Percentiles rank a stretch among this genome's conserved stretches.
Evolutionary conservation across 1,140 invertebrate genomes (phyloP).

Genomic region (Contarinia nasturtii): DNA sequence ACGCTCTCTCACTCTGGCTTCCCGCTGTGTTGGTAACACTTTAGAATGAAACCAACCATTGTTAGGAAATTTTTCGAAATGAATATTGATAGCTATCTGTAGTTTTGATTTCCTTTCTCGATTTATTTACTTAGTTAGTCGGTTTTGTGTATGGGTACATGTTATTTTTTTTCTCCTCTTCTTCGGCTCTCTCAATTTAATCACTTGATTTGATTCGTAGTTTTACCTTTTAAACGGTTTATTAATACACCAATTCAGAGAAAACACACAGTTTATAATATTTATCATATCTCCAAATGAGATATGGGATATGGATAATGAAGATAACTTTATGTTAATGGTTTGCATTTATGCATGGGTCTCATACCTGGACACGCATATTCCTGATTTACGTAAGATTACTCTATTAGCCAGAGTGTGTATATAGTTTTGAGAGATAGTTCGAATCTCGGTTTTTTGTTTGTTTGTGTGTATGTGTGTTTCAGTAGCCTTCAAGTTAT

Average conservation of each 20-base stretch:
- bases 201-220: too few species aligned
- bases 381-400: too few species aligned
- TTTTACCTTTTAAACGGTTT: not conserved
- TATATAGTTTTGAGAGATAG: too few species aligned
- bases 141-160: not conserved
- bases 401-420: too few species aligned
- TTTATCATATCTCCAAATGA: not conserved
- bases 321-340: too few species aligned
- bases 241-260: not conserved
- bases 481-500: too few species aligned
- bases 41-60: constrained; percentile 1
- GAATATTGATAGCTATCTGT: constrained; percentile 1
- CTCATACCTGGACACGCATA: too few species aligned
- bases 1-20: not conserved
- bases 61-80: constrained; percentile 1
- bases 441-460: too few species aligned
- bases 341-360: too few species aligned
- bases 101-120: not conserved
- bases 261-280: not conserved
- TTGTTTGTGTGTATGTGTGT: too few species aligned
- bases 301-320: too few species aligned
- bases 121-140: not conserved
- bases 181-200: not conserved
- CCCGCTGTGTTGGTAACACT: constrained; percentile 1
- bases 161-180: not conserved